These are phyloP conservation scores for Anarrhichthys ocellatus DNA, from an alignment of 2,113 vertebrate genomes.

Conservation along the genomic window DNA sequence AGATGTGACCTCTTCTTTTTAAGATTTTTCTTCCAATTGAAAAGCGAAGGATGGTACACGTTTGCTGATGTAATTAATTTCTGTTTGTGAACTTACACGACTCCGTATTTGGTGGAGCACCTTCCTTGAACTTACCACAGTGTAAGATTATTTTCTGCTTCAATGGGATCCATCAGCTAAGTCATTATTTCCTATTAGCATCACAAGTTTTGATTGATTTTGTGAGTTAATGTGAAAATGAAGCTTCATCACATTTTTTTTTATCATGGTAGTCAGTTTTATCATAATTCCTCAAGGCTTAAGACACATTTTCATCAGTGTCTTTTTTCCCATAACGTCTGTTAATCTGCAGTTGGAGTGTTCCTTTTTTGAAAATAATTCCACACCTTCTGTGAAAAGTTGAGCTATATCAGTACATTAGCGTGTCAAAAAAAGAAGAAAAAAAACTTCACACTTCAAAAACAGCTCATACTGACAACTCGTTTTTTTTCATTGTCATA, in stretches of 20 bases:
- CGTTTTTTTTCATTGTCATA: not conserved
- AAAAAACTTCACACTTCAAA: not conserved
- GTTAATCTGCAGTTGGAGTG: constrained; percentile 1
- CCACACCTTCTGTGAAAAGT: constrained; percentile 1
- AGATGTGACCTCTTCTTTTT: not conserved
- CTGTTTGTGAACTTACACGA: constrained; percentile 45
- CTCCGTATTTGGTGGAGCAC: constrained; percentile 42
- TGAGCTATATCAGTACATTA: not conserved
- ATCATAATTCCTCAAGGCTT: constrained; percentile 29
- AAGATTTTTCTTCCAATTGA: not conserved
- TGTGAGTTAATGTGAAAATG: constrained; percentile 66
- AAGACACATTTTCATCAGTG: not conserved
- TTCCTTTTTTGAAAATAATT: not conserved
- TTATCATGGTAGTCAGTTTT: constrained; percentile 28
- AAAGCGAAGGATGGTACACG: constrained; percentile 7
- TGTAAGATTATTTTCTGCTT: constrained; percentile 77
- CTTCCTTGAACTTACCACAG: constrained; percentile 43
- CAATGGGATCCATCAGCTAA: constrained; percentile 67
- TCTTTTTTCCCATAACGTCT: not conserved
- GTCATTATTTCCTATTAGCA: constrained; percentile 72
- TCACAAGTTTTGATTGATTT: constrained; percentile 71
- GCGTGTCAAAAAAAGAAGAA: not conserved
- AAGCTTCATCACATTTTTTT: constrained; percentile 56
- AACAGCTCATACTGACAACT: not conserved
- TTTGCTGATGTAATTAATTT: constrained; percentile 60